A percentile compares a stretch with the other conserved stretches of the same genome.
phyloP scores from a whole-genome alignment of 2,888 invertebrate species.

The Uropetala carovei region DNA sequence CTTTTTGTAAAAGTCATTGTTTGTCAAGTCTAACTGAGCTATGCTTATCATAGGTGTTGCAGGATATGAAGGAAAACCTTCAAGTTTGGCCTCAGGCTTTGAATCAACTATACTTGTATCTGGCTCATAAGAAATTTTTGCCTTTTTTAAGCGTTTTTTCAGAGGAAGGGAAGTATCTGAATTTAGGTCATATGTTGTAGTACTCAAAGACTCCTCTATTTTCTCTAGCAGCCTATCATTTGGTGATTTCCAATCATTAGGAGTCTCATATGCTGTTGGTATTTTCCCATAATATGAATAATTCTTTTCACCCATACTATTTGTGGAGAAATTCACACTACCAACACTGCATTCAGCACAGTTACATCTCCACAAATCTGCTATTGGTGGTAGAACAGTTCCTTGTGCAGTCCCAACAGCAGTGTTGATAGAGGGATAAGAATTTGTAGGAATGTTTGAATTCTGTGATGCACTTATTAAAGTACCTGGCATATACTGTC shows the following conservation, averaged over 20 bases:
- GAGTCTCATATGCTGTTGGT: conserved; percentile 33
- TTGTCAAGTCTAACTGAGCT: conserved; percentile 30
- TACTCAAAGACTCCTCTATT: conserved; percentile 43
- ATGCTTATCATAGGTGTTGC: conserved; percentile 43
- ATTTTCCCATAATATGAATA: conserved; percentile 41
- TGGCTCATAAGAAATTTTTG: conserved; percentile 9
- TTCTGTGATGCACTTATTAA: conserved; percentile 33
- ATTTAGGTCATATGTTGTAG: conserved; percentile 5
- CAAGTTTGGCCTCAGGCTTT: conserved; percentile 8
- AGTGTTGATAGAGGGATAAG: conserved; percentile 3
- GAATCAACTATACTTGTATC: background rate
- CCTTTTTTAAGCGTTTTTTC: conserved; percentile 48
- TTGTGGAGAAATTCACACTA: conserved; percentile 29
- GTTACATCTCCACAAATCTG: conserved; percentile 12
- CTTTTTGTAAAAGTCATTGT: conserved; percentile 38
- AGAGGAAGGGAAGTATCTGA: conserved; percentile 54
- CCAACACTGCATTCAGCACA: conserved; percentile 53
- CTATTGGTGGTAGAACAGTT: background rate
- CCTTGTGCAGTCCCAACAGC: background rate
- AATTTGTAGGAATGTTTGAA: conserved; percentile 41
- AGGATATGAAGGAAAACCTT: conserved; percentile 24
- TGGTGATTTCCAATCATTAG: conserved; percentile 36
- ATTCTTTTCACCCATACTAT: background rate
- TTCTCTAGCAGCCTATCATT: conserved; percentile 30
- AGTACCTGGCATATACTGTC: background rate